Conservation (phyloP, 2,888 invertebrate species). For the Hymenopus coronatus region DNA sequence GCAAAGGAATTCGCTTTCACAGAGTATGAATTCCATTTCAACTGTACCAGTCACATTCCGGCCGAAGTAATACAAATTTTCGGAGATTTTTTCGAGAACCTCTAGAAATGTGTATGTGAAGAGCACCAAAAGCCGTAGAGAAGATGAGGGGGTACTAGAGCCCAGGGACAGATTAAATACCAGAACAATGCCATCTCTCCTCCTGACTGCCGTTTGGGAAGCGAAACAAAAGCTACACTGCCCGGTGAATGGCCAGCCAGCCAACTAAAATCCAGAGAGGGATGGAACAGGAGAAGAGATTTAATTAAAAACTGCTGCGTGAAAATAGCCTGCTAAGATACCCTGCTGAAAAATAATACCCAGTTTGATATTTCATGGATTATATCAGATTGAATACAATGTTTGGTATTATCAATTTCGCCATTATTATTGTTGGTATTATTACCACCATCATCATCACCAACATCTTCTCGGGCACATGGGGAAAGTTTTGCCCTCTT, state of each 20-base stretch:
- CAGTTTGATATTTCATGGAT: background rate
- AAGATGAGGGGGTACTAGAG: background rate
- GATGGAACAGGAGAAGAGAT: background rate
- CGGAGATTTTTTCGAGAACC: background rate
- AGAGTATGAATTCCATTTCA: background rate
- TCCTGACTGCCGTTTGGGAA: background rate
- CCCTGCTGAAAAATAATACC: no score
- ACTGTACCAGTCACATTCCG: background rate
- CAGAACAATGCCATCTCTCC: background rate
- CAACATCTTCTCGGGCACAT: no score
- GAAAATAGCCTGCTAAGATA: background rate
- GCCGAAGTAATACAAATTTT: background rate
- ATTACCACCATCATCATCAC: no score
- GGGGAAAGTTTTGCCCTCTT: no score
- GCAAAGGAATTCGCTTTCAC: background rate
- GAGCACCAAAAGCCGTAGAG: background rate
- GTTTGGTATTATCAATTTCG: background rate
- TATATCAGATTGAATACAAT: background rate
- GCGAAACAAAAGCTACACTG: background rate
- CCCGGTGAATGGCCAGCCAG: background rate
- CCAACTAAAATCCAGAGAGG: background rate
- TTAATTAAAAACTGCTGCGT: background rate
- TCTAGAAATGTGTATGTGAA: background rate
- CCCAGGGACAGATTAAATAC: background rate
- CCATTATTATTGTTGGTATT: no score